Conservation (phyloP, 2,113 vertebrate genomes). For the Lipophrys pholis region DNA sequence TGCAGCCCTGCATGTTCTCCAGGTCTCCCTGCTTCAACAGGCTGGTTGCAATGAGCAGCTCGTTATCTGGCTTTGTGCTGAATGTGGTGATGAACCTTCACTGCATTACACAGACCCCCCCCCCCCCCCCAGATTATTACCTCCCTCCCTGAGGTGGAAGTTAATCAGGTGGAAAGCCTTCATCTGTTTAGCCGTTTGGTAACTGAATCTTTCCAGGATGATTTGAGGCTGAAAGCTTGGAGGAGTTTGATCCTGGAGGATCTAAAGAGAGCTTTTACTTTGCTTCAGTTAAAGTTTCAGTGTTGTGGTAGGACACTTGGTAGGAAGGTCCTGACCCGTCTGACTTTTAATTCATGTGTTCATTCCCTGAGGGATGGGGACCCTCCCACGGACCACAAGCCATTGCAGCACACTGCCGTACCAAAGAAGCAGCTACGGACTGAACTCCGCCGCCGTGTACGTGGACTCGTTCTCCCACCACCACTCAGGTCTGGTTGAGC, state of each 20-base stretch:
- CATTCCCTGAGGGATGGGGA: slow-evolving; percentile 70
- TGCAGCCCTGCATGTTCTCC: no score
- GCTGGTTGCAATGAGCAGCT: no score
- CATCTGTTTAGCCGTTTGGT: slow-evolving; percentile 44
- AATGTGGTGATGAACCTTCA: no score
- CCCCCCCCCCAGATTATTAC: no score
- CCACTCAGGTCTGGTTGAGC: slow-evolving; percentile 82
- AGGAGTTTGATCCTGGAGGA: slow-evolving; percentile 25
- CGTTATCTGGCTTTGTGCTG: no score
- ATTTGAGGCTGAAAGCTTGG: slow-evolving; percentile 47
- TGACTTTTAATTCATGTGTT: background rate
- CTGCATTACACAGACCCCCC: no score
- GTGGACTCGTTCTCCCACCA: slow-evolving; percentile 86
- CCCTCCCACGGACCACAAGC: slow-evolving; percentile 91
- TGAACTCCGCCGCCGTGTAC: slow-evolving; percentile 88
- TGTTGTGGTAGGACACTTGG: no score
- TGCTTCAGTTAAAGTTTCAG: slow-evolving; percentile 33
- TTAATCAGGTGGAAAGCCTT: slow-evolving; percentile 67
- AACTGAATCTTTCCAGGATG: slow-evolving; percentile 50
- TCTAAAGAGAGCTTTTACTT: slow-evolving; percentile 42
- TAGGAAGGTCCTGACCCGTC: no score
- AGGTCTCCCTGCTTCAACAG: no score
- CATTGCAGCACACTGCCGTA: slow-evolving; percentile 93
- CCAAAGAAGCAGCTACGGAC: slow-evolving; percentile 92
- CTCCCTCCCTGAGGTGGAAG: slow-evolving; percentile 45